Conservation (phyloP, 1,140 invertebrate genomes). For the Melipona quadrifasciata region DNA sequence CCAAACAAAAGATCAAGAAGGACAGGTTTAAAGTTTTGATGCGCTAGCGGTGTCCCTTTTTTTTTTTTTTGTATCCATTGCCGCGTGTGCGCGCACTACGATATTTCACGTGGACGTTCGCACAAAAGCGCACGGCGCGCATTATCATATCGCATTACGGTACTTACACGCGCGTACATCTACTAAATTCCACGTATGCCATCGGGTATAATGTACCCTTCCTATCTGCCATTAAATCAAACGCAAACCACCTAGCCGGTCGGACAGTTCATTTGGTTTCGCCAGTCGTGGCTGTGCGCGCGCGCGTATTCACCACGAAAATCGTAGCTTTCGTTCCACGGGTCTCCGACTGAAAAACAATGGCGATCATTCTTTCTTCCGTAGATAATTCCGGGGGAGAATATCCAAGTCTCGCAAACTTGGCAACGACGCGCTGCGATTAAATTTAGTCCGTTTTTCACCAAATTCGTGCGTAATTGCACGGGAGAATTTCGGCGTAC, state of each 20-base stretch:
- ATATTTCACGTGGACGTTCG: conserved; percentile 50
- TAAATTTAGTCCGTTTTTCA: not conserved
- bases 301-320: not conserved
- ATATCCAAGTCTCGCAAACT: not conserved
- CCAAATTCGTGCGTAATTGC: not conserved
- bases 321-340: conserved; percentile 5
- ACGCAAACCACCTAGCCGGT: conserved; percentile 34
- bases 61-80: not conserved
- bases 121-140: conserved; percentile 44
- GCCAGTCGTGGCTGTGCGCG: not conserved
- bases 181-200: conserved; percentile 52
- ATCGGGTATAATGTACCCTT: conserved; percentile 45
- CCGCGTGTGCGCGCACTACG: not conserved
- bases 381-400: not conserved
- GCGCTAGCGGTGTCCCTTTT: not conserved
- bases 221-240: conserved; percentile 54
- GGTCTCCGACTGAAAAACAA: not conserved
- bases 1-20: not conserved
- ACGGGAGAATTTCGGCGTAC: not conserved
- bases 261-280: conserved; percentile 28
- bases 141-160: conserved; percentile 56
- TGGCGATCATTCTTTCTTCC: not conserved
- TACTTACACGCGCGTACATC: conserved; percentile 51
- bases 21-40: conserved; percentile 42
- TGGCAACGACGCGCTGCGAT: not conserved